Evolutionary conservation across 2,113 vertebrate genomes (phyloP), one percentile per base, ranked within the genome.

Genomic region (Emberiza fucata): DNA sequence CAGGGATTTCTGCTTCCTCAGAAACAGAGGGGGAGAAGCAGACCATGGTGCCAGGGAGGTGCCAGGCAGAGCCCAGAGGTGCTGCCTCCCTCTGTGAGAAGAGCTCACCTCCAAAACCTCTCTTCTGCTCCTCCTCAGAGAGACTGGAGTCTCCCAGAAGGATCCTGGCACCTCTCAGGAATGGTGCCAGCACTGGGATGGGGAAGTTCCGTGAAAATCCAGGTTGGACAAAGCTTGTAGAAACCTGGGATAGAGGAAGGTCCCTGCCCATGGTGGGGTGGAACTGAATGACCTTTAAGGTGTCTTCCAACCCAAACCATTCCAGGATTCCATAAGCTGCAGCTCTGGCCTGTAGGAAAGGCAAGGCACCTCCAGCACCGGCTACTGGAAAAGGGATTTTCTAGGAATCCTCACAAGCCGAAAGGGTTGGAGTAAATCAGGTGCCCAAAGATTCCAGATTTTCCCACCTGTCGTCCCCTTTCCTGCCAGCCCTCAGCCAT

Each of bases 101-200:
- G 39, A 64, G 6, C 2, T 48, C n/a, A 27, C 14, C 37, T 78
- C 18, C 71, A 47, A 66, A 66, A 39, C 18, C 2, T 0, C 9
- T 24, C 5, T 5, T 4, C 8, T 61, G 8, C 2, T 75, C 29
- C n/a, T 82, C 33, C 40, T 76, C 0, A 0, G 22, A 60, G 9
- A 72, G 11, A 13, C 0, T 23, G 12, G 23, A 25, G 10, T 59
- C 35, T 73, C 37, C 31, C 25, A 47, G 18, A 25, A 83, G 12
- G 17, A 31, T 50, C 20, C 18, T 47, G 44, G 29, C 18, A 33
- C 17, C 28, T 68, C 81, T n/a, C 10, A 29, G 35, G 69, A 57
- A 64, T 19, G n/a, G 2, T 35, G 6, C 1, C 45, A 47, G 8
- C 3, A 2, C 28, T 53, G 42, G 11, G 9, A n/a, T 4, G 15